Percentiles rank a stretch among this genome's conserved stretches.
Evolutionary conservation across 2,888 invertebrate genomes (phyloP).

Genomic region (Thereva nobilitata): DNA sequence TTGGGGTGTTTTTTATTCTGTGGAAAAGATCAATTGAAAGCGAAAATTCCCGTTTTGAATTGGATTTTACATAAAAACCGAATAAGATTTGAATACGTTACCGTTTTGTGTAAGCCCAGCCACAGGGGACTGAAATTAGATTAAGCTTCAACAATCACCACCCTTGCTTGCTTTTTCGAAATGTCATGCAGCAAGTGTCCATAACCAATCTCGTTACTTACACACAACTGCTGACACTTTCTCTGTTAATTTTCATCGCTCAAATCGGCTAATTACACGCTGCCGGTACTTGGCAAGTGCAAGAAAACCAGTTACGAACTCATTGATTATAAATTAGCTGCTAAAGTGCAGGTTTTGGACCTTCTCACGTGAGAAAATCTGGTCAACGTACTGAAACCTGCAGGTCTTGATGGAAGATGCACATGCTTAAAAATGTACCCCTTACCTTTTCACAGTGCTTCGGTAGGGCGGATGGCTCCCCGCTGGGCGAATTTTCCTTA

Average conservation of each 20-base stretch:
- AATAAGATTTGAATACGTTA: background rate
- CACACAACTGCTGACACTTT: background rate
- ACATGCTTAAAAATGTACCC: no score
- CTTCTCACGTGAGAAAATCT: background rate
- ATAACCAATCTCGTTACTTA: background rate
- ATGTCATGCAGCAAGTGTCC: no score
- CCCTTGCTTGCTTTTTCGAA: no score
- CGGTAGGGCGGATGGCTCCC: no score
- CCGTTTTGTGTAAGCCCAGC: background rate
- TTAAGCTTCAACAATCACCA: no score
- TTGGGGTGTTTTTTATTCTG: constrained; percentile 14
- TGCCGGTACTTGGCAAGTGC: no score
- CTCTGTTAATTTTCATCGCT: background rate
- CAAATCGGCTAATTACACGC: background rate
- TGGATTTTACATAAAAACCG: background rate
- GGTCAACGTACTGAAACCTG: background rate
- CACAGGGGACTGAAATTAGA: no score
- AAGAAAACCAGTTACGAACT: constrained; percentile 18
- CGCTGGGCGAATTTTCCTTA: no score
- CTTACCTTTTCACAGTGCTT: no score
- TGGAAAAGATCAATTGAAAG: constrained; percentile 18
- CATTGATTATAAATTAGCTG: constrained; percentile 27
- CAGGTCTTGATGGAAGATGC: background rate
- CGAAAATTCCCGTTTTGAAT: constrained; percentile 10
- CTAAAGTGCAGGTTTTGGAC: constrained; percentile 10